Evolutionary conservation across 2,888 invertebrate genomes (phyloP), one percentile per base, ranked within the genome.

Genomic region (Drosophila siamana): DNA sequence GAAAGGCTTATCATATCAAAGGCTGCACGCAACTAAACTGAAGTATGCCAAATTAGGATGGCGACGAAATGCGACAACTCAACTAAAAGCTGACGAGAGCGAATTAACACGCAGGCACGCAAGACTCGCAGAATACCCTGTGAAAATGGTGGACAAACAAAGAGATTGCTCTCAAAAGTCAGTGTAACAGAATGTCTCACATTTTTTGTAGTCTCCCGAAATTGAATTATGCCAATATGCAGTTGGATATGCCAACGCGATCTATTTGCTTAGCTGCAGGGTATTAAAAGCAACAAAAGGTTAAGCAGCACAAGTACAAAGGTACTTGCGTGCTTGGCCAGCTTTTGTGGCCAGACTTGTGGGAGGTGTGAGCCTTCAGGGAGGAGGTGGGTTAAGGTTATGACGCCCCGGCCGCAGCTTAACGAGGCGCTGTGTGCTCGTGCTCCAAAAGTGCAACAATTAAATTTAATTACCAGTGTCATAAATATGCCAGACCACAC

Each of bases 381-480:
- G 46, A 6, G 8, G 33, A 9, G 24, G n/a, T 16, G 33, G 66
- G 41, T 22, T 63, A 56, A 77, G 73, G 74, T 57, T 74, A 67
- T 72, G 52, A 50, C 68, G 73, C 74, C 78, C 46, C 60, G 61
- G 63, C 74, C 78, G 50, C 78, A 72, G 55, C 64, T 68, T 75
- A 75, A 75, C 74, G 68, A 75, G 74, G 74, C 74, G 63, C 50
- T 50, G 63, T 69, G 57, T 48, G 69, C 78, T 78, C 78, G 78
- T 73, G 78, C 64, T 64, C 78, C 74, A 73, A 78, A 88, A 85
- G 86, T 86, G 84, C 88, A 85, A 85, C 84, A 85, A 85, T 85
- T 85, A 85, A 85, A 85, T 86, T 85, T 85, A 85, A 85, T 85
- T 88, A 85, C 84, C 80, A 86, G 80, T 88, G 86, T 86, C 84